These are phyloP conservation scores for Elanoides forficatus DNA, from an alignment of 2,113 vertebrate genomes.

Conservation along the genomic window DNA sequence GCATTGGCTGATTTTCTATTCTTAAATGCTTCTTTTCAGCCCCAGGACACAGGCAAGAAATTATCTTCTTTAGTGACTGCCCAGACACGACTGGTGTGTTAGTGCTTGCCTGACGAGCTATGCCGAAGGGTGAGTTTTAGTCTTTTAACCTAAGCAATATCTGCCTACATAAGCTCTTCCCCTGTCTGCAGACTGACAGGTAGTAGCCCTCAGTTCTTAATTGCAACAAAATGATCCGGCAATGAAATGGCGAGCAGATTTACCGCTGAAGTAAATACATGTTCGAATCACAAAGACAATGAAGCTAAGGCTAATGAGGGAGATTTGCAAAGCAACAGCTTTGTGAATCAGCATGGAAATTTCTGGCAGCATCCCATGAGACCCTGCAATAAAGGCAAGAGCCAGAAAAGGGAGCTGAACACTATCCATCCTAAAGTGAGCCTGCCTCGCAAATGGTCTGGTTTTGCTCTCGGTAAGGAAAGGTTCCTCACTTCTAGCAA, in stretches of 20 bases:
- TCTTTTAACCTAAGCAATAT: not conserved
- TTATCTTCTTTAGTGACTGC: not conserved
- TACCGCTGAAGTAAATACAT: not conserved
- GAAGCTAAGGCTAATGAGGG: not conserved
- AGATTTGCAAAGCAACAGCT: not conserved
- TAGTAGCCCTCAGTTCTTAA: not conserved
- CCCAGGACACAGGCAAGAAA: not conserved
- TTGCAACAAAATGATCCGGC: not conserved
- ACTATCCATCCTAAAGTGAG: not conserved
- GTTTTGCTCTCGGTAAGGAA: not conserved
- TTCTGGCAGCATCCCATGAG: not conserved
- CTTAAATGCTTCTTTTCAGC: not conserved
- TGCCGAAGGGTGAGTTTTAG: not conserved
- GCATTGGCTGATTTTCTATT: not conserved
- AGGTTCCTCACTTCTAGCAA: not conserved
- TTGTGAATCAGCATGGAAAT: not conserved
- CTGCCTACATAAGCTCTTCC: not conserved
- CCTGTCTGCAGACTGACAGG: not conserved
- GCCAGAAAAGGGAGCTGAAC: not conserved
- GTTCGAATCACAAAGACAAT: not conserved
- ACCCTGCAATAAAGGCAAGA: not conserved
- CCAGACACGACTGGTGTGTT: not conserved
- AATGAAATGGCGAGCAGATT: not conserved
- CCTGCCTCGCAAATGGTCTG: not conserved
- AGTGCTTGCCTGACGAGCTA: not conserved